Evolutionary conservation across 2,113 vertebrate genomes (phyloP).

Genomic region (Leucoraja erinaceus): DNA sequence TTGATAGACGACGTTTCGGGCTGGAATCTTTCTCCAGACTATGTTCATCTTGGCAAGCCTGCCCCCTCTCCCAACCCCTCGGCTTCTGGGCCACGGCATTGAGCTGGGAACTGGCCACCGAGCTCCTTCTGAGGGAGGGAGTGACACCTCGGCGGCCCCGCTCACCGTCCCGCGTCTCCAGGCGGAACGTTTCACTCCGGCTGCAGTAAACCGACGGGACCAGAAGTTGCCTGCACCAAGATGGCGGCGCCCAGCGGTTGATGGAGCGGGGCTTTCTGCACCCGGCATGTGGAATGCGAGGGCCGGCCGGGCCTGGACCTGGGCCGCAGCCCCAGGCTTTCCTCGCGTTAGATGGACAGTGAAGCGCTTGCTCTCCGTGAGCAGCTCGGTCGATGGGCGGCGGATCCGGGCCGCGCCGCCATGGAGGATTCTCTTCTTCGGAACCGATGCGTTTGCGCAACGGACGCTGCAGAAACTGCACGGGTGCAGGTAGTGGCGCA

Average conservation of each 20-base stretch:
- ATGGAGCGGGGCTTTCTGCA: background rate
- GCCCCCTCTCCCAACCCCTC: too few relatives aligned
- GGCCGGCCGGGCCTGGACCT: background rate
- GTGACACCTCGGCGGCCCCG: too few relatives aligned
- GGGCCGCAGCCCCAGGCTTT: background rate
- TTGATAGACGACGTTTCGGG: too few relatives aligned
- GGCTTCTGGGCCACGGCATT: too few relatives aligned
- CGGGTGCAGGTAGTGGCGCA: slow-evolving; percentile 60
- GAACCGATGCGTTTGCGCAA: slow-evolving; percentile 75
- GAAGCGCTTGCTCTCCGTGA: background rate
- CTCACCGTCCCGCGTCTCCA: too few relatives aligned
- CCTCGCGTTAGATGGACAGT: background rate
- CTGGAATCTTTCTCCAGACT: too few relatives aligned
- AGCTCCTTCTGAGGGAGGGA: too few relatives aligned
- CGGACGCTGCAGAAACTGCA: slow-evolving; percentile 65
- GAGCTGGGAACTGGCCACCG: too few relatives aligned
- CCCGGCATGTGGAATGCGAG: background rate
- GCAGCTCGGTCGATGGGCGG: background rate
- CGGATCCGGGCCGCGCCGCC: slow-evolving; percentile 50
- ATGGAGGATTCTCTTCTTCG: slow-evolving; percentile 82
- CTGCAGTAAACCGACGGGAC: background rate
- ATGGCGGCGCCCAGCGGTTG: background rate
- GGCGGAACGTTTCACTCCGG: background rate
- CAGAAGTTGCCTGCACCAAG: background rate
- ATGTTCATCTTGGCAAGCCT: too few relatives aligned